A percentile compares a stretch with the other conserved stretches of the same genome.
These are phyloP conservation scores for Crenuchus spilurus DNA, from an alignment of 2,797 vertebrate species.

Conservation along the genomic window DNA sequence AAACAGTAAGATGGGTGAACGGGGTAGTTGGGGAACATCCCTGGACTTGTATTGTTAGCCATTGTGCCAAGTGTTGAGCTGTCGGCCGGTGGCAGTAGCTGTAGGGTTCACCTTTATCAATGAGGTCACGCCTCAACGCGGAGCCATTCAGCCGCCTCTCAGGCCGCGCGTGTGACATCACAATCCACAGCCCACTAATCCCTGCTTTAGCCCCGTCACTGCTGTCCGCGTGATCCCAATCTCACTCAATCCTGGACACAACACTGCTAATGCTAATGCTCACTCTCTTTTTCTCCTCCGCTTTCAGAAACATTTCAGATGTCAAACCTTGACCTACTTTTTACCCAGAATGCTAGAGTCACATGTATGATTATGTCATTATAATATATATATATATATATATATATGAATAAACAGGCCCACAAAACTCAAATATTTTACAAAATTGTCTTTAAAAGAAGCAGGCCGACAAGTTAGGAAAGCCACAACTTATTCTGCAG, in stretches of 20 bases:
- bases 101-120: constrained; percentile 45
- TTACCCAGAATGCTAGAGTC: constrained; percentile 32
- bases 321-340: constrained; percentile 54
- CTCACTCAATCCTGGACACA: constrained; percentile 45
- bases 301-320: constrained; percentile 46
- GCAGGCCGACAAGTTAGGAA: constrained; percentile 8
- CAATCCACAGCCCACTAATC: constrained; percentile 52
- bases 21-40: background rate
- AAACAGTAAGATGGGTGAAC: background rate
- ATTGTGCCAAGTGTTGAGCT: background rate
- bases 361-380: constrained; percentile 47
- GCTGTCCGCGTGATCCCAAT: constrained; percentile 54
- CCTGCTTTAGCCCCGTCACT: constrained; percentile 52
- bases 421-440: constrained; percentile 23
- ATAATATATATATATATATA: no score
- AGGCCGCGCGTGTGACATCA: constrained; percentile 54
- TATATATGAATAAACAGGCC: no score
- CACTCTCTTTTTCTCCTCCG: constrained; percentile 14
- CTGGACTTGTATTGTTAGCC: background rate
- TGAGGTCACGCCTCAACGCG: constrained; percentile 46
- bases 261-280: constrained; percentile 44
- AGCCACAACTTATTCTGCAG: background rate
- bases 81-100: constrained; percentile 8
- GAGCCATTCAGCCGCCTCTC: constrained; percentile 33
- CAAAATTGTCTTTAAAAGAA: constrained; percentile 22